phyloP scores from a whole-genome alignment of 2,888 invertebrate genomes.

The Cryptocheilus praepositus region DNA sequence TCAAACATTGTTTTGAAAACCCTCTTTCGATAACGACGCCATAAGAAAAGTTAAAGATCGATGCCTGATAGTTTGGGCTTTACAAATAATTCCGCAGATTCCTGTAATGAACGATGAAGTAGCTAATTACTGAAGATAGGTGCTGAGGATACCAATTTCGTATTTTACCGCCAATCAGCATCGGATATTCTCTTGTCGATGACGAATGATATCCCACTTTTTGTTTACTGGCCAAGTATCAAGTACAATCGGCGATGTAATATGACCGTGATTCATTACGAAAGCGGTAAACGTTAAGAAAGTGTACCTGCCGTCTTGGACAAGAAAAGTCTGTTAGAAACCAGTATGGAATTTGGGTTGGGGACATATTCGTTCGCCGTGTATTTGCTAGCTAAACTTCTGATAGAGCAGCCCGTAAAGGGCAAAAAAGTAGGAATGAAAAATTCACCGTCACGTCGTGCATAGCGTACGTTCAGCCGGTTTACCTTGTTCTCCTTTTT shows the following conservation, averaged over 20 bases:
- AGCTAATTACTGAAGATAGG: no score
- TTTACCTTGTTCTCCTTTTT: no score
- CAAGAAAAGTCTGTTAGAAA: conserved; percentile 18
- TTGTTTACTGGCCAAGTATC: neutral
- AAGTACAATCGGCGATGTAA: neutral
- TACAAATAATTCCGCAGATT: no score
- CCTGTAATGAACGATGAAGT: no score
- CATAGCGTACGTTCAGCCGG: neutral
- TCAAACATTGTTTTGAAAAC: no score
- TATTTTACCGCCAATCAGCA: neutral
- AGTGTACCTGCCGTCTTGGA: neutral
- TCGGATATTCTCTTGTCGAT: neutral
- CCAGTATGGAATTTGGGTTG: conserved; percentile 30
- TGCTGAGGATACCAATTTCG: no score
- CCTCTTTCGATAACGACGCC: no score
- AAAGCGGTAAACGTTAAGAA: no score
- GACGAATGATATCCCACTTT: neutral
- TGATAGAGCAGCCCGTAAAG: neutral
- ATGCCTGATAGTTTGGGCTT: no score
- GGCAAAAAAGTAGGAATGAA: neutral
- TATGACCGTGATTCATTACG: no score
- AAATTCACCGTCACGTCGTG: conserved; percentile 9
- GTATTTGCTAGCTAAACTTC: conserved; percentile 1
- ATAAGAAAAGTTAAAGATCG: no score
- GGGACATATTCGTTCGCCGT: conserved; percentile 15